Evolutionary conservation across 2,797 vertebrate species (phyloP), one percentile per base, ranked within the genome.

Genomic region (Silurus aristotelis): DNA sequence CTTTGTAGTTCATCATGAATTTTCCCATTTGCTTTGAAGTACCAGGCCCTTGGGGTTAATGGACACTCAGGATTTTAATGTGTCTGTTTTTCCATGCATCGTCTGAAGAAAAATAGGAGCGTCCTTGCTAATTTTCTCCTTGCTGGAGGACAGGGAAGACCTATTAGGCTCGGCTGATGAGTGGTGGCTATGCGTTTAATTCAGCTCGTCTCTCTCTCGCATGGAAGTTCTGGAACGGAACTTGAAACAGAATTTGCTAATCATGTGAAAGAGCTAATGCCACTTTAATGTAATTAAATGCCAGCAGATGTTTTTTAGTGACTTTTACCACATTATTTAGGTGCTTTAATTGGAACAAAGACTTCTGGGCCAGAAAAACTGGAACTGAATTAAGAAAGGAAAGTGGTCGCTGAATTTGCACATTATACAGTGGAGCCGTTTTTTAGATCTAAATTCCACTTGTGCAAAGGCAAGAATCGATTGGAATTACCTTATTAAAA

Each of bases 121-220:
- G 13, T 70, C 55, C 6, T 73, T 77, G 46, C 84, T 75, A 70
- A 82, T 89, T 75, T 85, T 48, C 63, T 77, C 52, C n/a, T 76
- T 67, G 77, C 87, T 27, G 20, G 55, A 85, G 87, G 71, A 82
- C 17, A 56, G 55, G 68, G 86, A 43, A 70, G 58, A 76, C 19
- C 27, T 48, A 86, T 77, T 84, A 83, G 64, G 15, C 64, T 86
- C 3, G 6, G 60, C 67, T 84, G 55, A 68, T 61, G 58, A 73
- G 76, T 82, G 85, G 87, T 88, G 82, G 82, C 43, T 75, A n/a
- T 14, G 48, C 75, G 84, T 88, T 89, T 85, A 86, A 72, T 87
- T 52, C 55, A 38, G 58, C 78, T 66, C 0, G 58, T 82, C 31
- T 38, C 46, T 66, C 27, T 52, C 20, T 66, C 25, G 17, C 70